These are phyloP conservation scores for Psephotus haematonotus DNA, from an alignment of 2,113 vertebrate genomes.

Conservation along the genomic window DNA sequence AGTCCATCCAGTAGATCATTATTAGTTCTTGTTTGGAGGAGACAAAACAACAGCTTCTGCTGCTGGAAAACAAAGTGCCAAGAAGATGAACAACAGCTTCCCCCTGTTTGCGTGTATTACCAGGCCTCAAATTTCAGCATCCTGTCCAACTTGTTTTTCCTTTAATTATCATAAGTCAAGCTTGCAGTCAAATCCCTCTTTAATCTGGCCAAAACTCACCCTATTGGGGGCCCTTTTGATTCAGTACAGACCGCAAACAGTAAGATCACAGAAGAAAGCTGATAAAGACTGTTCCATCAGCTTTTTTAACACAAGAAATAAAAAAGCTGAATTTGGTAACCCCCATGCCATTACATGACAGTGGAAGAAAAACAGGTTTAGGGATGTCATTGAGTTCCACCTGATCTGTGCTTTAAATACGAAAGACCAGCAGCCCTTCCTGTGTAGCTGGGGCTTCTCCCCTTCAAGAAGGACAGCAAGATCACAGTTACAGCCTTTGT, in stretches of 20 bases:
- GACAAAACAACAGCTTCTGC: background rate
- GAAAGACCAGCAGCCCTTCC: background rate
- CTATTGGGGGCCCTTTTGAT: background rate
- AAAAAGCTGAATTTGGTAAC: background rate
- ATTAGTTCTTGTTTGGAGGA: background rate
- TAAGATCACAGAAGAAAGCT: background rate
- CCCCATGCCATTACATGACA: background rate
- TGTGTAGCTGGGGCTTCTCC: background rate
- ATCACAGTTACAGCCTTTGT: background rate
- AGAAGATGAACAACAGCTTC: background rate
- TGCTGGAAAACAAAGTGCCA: background rate
- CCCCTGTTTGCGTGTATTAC: background rate
- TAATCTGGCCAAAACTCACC: background rate
- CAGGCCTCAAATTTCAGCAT: conserved; percentile 20
- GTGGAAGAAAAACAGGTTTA: background rate
- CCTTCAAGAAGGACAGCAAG: background rate
- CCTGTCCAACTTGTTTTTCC: conserved; percentile 52
- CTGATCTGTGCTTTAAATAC: background rate
- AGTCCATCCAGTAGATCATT: background rate
- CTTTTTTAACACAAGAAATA: background rate
- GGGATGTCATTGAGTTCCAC: background rate
- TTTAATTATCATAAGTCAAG: conserved; percentile 37
- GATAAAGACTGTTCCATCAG: background rate
- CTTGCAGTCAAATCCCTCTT: conserved; percentile 5
- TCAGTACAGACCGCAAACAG: background rate